Conservation (phyloP, 1,140 invertebrate species). For the Eupristina koningsbergeri region DNA sequence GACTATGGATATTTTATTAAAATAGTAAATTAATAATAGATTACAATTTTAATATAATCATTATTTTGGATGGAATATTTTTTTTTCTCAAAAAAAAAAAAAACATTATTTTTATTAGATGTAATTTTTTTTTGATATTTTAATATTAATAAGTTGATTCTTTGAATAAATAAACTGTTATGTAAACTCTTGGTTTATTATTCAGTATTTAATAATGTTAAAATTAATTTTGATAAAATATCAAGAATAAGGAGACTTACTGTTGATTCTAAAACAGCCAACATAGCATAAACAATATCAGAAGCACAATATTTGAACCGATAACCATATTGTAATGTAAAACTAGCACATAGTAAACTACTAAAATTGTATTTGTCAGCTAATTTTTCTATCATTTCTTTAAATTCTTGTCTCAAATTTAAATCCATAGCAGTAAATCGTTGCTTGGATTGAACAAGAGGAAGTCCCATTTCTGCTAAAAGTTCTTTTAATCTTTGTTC, state of each 20-base stretch:
- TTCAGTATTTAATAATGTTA: too few species aligned
- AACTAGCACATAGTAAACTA: slow-evolving; percentile 82
- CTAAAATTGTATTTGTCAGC: slow-evolving; percentile 86
- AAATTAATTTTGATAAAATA: too few species aligned
- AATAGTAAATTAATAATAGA: too few species aligned
- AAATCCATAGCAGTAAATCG: slow-evolving; percentile 92
- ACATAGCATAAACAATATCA: slow-evolving; percentile 87
- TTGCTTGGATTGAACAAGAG: slow-evolving; percentile 89
- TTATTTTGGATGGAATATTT: too few species aligned
- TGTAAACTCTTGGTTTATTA: too few species aligned
- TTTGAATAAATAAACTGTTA: too few species aligned
- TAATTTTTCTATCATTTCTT: slow-evolving; percentile 82
- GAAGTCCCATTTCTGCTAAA: slow-evolving; percentile 94
- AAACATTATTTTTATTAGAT: not conserved
- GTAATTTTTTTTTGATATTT: not conserved
- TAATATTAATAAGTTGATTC: not conserved
- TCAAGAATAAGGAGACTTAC: slow-evolving; percentile 71
- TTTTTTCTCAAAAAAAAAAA: too few species aligned
- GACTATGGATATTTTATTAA: too few species aligned
- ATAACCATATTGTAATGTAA: slow-evolving; percentile 88
- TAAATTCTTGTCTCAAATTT: slow-evolving; percentile 83
- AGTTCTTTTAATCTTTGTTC: slow-evolving; percentile 89
- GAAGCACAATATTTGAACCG: slow-evolving; percentile 85
- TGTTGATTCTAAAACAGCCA: slow-evolving; percentile 85
- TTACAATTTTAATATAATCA: too few species aligned